Evolutionary conservation across 53 echinoderm and acorn worm genomes (phyloP), one percentile per base, ranked within the genome.

Genomic region (Echinarachnius parma): DNA sequence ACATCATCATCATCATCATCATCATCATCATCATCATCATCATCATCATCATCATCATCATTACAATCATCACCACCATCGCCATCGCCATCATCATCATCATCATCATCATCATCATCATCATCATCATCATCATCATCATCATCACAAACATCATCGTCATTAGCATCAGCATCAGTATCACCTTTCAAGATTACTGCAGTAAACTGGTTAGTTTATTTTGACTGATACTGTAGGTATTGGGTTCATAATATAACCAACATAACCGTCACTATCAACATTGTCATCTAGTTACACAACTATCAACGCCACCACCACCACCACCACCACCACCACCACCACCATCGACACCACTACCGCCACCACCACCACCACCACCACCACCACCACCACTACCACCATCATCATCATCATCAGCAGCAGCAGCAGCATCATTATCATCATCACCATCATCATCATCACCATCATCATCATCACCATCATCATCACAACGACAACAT

Each of bases 21-120:
- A 60, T 13, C 32, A 24, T 60, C 3, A 24, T 24, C 16, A 60
- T 59, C 15, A 59, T 31, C 5, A 59, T 59, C 32, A 59, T 59
- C 32, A 59, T 59, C 32, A 21, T 59, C 24, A 59, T 30, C 32
- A 31, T 59, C 32, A 29, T 2, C 32, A 59, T 30, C 15, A 30
- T 30, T n/a, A 59, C 16, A 8, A 59, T 31, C 2, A 59, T 30
- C 14, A 30, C n/a, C n/a, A 59, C 16, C 13, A 28, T 30, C 32
- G 31, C 16, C 24, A 59, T 30, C 32, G 14, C 16, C 60, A 59
- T 30, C 32, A 31, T n/a, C 32, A 59, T 30, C 31, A 59, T 30
- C 60, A 59, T 30, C 60, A 59, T 30, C 24, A 59, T 59, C 60
- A 59, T 59, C 60, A 59, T 31, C 60, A 59, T 23, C 32, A 59